phyloP scores from a whole-genome alignment of 2,888 invertebrate genomes.

The Pollenia griseotomentosa region DNA sequence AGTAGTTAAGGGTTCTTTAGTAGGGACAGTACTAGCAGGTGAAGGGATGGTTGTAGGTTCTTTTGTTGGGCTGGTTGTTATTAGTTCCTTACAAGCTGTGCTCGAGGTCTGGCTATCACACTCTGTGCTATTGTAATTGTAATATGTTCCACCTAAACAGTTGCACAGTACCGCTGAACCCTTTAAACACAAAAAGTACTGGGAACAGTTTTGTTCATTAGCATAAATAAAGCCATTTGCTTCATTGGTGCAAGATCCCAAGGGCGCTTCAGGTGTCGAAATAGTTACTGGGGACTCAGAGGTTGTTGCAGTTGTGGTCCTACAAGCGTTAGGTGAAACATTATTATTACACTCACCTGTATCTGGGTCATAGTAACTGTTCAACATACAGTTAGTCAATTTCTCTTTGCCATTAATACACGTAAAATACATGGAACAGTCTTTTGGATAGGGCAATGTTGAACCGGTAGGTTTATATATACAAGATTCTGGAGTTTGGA shows the following conservation, averaged over 20 bases:
- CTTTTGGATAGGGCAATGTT: constrained; percentile 70
- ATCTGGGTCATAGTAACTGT: constrained; percentile 76
- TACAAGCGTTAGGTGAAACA: constrained; percentile 74
- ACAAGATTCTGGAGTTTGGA: constrained; percentile 10
- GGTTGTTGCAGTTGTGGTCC: background rate
- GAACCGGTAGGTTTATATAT: constrained; percentile 29
- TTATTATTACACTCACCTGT: constrained; percentile 71
- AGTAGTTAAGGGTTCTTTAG: background rate
- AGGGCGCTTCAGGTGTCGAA: background rate
- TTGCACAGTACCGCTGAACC: background rate
- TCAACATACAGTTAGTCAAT: constrained; percentile 85
- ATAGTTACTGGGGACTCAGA: background rate
- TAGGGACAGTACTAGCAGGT: no score
- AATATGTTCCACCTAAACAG: constrained; percentile 37
- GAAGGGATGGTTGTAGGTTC: background rate
- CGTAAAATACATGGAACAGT: constrained; percentile 75
- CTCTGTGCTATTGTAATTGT: constrained; percentile 25
- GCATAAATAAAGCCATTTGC: constrained; percentile 18
- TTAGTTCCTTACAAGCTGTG: constrained; percentile 27
- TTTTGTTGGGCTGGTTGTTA: constrained; percentile 13
- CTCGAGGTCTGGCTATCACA: constrained; percentile 36
- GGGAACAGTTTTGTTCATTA: constrained; percentile 40
- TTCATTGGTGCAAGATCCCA: constrained; percentile 33
- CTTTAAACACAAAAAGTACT: constrained; percentile 52
- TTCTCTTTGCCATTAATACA: constrained; percentile 75